Conservation (phyloP, 2,113 vertebrate genomes). For the Orthochromis indermauri region DNA sequence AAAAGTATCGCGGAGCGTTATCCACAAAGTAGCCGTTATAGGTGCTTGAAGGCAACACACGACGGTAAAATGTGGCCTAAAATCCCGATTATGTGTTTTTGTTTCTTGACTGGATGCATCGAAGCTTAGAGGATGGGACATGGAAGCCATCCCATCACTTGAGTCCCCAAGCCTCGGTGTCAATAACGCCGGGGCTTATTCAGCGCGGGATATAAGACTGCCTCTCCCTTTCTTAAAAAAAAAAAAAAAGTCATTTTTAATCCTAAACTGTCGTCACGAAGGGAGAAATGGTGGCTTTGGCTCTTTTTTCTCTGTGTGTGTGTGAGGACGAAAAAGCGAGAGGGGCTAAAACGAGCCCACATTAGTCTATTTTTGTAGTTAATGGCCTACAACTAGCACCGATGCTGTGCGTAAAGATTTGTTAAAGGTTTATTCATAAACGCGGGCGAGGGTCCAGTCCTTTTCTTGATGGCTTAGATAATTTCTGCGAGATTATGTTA, state of each 20-base stretch:
- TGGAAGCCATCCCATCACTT: constrained; percentile 34
- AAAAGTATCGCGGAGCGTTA: constrained; percentile 48
- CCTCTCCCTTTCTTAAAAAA: not conserved
- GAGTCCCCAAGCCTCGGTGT: constrained; percentile 35
- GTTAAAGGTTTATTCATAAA: constrained; percentile 45
- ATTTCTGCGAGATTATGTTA: constrained; percentile 53
- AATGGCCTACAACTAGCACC: not conserved
- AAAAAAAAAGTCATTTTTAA: constrained; percentile 46
- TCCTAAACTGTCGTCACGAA: constrained; percentile 11
- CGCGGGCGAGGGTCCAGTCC: not conserved
- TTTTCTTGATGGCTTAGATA: constrained; percentile 29
- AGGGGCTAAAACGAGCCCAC: not conserved
- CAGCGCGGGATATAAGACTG: not conserved
- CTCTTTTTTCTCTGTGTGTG: not conserved
- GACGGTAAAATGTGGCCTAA: constrained; percentile 39
- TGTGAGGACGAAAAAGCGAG: not conserved
- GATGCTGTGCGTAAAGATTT: constrained; percentile 2
- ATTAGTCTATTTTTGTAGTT: not conserved
- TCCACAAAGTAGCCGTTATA: constrained; percentile 54
- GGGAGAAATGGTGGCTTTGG: not conserved
- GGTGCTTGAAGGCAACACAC: constrained; percentile 47
- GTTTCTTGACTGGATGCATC: constrained; percentile 44
- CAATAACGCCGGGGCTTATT: constrained; percentile 45
- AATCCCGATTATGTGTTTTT: constrained; percentile 53
- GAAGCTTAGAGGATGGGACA: constrained; percentile 43